A percentile compares a stretch with the other conserved stretches of the same genome.
Evolutionary conservation across 2,888 invertebrate species (phyloP).

Genomic region (Dynastes maya): DNA sequence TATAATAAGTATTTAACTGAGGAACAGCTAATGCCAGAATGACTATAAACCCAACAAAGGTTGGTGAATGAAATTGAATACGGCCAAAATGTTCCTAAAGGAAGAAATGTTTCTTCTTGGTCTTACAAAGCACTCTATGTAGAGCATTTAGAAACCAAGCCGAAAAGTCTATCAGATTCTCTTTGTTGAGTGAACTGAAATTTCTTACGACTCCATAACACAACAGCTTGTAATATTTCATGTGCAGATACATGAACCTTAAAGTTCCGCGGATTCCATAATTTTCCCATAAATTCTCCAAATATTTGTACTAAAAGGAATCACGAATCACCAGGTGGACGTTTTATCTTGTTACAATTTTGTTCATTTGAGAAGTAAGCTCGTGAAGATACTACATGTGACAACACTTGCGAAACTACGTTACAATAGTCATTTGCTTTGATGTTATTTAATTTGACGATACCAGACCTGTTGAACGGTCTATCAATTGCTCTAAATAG

Average conservation of each 20-base stretch:
- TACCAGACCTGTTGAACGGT: slow-evolving; percentile 96
- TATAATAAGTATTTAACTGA: no score
- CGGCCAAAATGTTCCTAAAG: no score
- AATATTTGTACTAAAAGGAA: slow-evolving; percentile 93
- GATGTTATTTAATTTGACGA: slow-evolving; percentile 98
- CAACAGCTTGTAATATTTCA: slow-evolving; percentile 99
- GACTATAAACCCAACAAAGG: no score
- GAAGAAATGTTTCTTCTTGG: no score
- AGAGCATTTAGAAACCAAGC: slow-evolving; percentile 98
- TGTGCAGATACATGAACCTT: slow-evolving; percentile 99
- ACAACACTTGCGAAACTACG: slow-evolving; percentile 93
- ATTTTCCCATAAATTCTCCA: slow-evolving; percentile 95
- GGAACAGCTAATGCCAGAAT: no score
- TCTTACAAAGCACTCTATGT: slow-evolving; percentile 76
- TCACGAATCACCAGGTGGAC: slow-evolving; percentile 96
- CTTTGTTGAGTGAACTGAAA: slow-evolving; percentile 99
- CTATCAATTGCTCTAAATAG: slow-evolving; percentile 96
- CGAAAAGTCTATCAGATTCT: slow-evolving; percentile 96
- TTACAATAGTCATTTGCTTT: slow-evolving; percentile 99
- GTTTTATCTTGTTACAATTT: slow-evolving; percentile 89
- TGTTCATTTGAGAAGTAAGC: slow-evolving; percentile 96
- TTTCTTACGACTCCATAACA: slow-evolving; percentile 95
- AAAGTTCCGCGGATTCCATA: slow-evolving; percentile 99
- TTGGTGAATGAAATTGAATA: no score
- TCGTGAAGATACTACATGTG: slow-evolving; percentile 94